Base-by-base conservation (phyloP, 2,888 invertebrate genomes). In the Mesorhabditis sp. region DNA sequence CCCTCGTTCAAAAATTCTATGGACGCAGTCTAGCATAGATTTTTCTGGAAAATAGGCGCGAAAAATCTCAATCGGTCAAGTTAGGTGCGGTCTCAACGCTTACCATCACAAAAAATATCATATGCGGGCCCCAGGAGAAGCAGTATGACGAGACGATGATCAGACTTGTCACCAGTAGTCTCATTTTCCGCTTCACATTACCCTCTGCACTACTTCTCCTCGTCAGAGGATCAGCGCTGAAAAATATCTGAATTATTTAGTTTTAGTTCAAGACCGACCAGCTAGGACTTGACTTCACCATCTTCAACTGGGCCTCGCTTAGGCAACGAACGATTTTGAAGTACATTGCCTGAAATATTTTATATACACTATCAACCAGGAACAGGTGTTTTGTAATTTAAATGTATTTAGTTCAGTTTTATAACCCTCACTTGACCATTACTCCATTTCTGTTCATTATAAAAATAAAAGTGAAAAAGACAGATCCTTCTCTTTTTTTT, bases 81-180 rank as follows among this genome's bases (percentile, higher is more conserved):
- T 28, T 28, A 1, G 28, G 28, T 13, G 58, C n/a, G 7, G 7
- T 50, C 1, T n/a, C 58, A 50, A 50, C 7, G 2, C 58, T 50
- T 2, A 50, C 58, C 58, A n/a, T 50, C 2, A 50, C 58, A 2
- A 50, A 50, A n/a, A 50, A 50, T 13, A 50, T 50, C 58, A n/a
- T 50, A 13, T 50, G 58, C 58, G 58, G 58, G 1, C 58, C 58
- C 58, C 58, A 50, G 7, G 58, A 50, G 58, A 50, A 50, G 58
- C 58, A 50, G n/a, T 50, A 50, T 50, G 58, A 50, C 7, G 58
- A 50, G n/a, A 50, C 58, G 58, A 50, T 50, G 58, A 50, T 50
- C 58, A 50, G 58, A 50, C 58, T 50, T n/a, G 58, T 50, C 58
- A 10, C 7, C 58, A 50, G 10, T 10, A 50, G 58, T 50, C n/a